Conservation (phyloP, 2,113 vertebrate species). For the Spizaetus ornatus region DNA sequence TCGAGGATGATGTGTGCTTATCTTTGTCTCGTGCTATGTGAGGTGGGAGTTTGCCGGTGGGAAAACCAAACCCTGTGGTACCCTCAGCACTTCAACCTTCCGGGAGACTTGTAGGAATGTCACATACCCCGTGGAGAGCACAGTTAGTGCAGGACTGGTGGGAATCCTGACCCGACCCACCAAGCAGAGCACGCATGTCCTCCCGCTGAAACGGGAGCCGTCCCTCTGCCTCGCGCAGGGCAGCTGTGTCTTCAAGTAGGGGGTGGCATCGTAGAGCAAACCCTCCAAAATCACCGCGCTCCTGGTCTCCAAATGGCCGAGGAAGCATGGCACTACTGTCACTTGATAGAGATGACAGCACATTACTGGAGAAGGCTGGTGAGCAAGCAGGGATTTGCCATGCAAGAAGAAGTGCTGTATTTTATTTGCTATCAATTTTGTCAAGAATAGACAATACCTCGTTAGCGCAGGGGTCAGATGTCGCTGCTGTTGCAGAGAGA, state of each 20-base stretch:
- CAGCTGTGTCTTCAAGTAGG: background rate
- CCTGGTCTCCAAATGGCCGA: background rate
- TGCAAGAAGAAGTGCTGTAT: background rate
- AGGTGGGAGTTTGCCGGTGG: background rate
- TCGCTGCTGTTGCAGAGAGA: background rate
- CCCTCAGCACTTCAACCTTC: background rate
- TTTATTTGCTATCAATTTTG: background rate
- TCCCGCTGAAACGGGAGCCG: background rate
- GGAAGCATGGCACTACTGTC: background rate
- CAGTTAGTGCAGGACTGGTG: rapidly evolving
- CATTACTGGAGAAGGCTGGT: background rate
- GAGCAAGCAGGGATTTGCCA: background rate
- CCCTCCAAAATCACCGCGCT: background rate
- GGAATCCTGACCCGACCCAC: background rate
- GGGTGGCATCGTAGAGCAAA: background rate
- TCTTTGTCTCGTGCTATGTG: rapidly evolving
- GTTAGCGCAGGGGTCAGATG: background rate
- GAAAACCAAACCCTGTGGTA: background rate
- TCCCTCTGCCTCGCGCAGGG: background rate
- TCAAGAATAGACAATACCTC: background rate
- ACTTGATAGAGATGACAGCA: background rate
- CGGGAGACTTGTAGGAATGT: rapidly evolving
- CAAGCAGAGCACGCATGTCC: rapidly evolving
- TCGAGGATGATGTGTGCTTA: rapidly evolving
- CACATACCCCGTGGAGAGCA: rapidly evolving